A percentile compares a stretch with the other conserved stretches of the same genome.
phyloP scores from a whole-genome alignment of 2,113 vertebrate genomes.

The Felis chaus region DNA sequence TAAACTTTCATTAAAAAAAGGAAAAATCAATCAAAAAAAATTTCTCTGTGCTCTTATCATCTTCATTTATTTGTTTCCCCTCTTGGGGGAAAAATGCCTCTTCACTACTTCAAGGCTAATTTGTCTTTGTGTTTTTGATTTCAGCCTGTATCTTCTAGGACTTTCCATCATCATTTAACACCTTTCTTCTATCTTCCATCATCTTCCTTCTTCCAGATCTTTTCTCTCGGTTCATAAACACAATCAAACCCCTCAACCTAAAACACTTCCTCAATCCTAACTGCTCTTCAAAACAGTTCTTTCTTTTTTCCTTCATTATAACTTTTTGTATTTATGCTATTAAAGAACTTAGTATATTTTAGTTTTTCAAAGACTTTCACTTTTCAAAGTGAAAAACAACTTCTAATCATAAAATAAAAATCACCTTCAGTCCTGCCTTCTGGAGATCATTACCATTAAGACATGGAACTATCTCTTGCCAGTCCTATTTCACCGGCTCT shows the following conservation, averaged over 20 bases:
- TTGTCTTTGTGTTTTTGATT: background rate
- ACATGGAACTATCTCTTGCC: background rate
- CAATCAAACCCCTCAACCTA: background rate
- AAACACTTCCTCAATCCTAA: background rate
- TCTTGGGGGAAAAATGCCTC: background rate
- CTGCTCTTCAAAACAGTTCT: background rate
- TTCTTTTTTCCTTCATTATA: background rate
- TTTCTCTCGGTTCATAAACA: background rate
- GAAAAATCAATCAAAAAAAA: background rate
- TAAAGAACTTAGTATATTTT: background rate
- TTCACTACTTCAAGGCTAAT: background rate
- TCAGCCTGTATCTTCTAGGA: background rate
- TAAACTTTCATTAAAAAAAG: background rate
- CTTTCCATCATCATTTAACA: background rate
- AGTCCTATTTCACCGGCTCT: background rate
- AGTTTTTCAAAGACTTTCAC: background rate
- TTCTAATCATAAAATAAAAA: conserved; percentile 35
- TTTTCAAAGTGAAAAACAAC: background rate
- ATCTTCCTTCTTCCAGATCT: background rate
- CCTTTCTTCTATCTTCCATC: background rate
- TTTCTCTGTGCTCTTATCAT: background rate
- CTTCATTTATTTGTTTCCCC: background rate
- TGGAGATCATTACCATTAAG: background rate
- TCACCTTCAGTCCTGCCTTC: background rate
- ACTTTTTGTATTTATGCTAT: background rate